Base-by-base conservation (phyloP, 2,888 invertebrate genomes). In the Aleiodes alternator region DNA sequence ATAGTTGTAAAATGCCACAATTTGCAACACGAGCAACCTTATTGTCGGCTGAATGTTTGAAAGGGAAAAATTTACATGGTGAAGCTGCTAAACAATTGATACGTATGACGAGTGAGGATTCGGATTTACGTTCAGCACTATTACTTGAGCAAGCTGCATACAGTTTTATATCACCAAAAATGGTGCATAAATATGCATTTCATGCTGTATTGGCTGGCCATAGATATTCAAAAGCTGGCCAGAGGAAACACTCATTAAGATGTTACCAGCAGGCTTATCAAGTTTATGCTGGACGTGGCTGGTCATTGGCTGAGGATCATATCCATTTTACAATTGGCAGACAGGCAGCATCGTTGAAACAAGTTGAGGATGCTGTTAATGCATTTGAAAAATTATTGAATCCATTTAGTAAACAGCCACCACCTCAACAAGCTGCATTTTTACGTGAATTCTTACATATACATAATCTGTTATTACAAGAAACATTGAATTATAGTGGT, bases 131-230 rank as follows among this genome's bases (percentile, higher is more conserved):
- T 73, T 97, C 97, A 81, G 99, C 98, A 7, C 91, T 99, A 86
- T 90, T 99, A 72, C 91, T 99, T 68, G 99, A 99, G 89, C 98
- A 98, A 89, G 98, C 98, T 0, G 95, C 98, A 0, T 95, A 97
- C 85, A 97, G 97, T 87, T 99, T 97, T 87, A 91, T 98, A 51
- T 91, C 90, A 4, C 93, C 94, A 38, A 92, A 92, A 72, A 95
- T 97, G 95, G 93, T 95, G 81, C 92, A 98, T 71, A 98, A 98
- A 90, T 98, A 97, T 88, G 96, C 98, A 14, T 98, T 99, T 90
- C 98, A 99, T 86, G 96, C 97, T 92, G 98, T 99, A 23, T 91
- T 99, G 29, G 96, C 99, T 16, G 99, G 99, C 0, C 98, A 99
- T 90, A 92, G 99, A 75, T 98, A 95, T 90, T 96, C 96, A 11